Percentiles rank a stretch among this genome's conserved stretches.
Evolutionary conservation across 37 sponge, comb jelly and placozoan species (phyloP).

Genomic region (Diacarnus erythraeanus): DNA sequence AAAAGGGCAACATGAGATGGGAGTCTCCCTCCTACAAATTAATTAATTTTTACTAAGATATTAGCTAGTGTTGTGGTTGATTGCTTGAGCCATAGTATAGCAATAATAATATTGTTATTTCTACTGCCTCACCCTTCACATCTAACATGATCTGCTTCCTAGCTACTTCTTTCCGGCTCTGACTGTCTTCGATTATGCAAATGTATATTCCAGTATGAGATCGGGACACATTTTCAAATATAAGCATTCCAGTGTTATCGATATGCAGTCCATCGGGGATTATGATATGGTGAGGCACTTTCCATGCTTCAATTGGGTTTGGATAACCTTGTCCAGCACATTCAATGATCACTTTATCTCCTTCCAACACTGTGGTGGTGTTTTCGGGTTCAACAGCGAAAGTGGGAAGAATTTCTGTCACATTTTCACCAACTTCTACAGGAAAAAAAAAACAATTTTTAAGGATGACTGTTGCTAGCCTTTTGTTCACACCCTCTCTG

Average conservation of each 20-base stretch:
- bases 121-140: neutral
- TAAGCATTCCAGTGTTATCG: neutral
- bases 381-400: neutral
- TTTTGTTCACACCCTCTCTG: too few relatives aligned
- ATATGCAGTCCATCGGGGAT: neutral
- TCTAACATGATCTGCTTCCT: neutral
- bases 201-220: neutral
- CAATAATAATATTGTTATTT: too few relatives aligned
- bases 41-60: too few relatives aligned
- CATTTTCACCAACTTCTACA: neutral
- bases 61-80: too few relatives aligned
- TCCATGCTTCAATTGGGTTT: slow-evolving; percentile 6
- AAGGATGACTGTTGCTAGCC: too few relatives aligned
- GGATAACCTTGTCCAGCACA: slow-evolving; percentile 16
- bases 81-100: too few relatives aligned
- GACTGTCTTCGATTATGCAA: neutral
- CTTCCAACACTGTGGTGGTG: neutral
- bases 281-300: neutral
- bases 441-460: too few relatives aligned
- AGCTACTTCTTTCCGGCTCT: neutral
- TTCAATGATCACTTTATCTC: slow-evolving; percentile 11
- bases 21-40: too few relatives aligned
- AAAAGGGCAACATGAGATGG: too few relatives aligned
- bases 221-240: neutral
- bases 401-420: neutral